A percentile compares a stretch with the other conserved stretches of the same genome.
phyloP scores from a whole-genome alignment of 2,113 vertebrate species.

The Falco punctatus region DNA sequence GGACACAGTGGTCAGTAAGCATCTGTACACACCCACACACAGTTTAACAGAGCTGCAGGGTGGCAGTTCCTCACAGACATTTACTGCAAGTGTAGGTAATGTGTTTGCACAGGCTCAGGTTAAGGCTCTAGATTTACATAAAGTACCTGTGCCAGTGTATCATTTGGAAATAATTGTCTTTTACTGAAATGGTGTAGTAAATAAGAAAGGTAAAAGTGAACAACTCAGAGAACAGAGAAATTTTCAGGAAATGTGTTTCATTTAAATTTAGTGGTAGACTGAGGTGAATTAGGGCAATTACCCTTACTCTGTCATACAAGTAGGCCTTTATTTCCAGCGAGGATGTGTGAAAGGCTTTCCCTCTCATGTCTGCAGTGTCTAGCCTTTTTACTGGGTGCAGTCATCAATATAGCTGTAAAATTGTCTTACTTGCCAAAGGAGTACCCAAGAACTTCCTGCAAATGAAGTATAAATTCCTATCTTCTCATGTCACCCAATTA shows the following conservation, averaged over 20 bases:
- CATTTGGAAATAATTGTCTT: not conserved
- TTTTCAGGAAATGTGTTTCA: not conserved
- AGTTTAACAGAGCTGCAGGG: not conserved
- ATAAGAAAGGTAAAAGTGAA: not conserved
- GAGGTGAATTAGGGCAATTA: not conserved
- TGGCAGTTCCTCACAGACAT: not conserved
- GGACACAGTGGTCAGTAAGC: not conserved
- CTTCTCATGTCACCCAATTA: not conserved
- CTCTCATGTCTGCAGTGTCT: not conserved
- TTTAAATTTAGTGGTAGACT: not conserved
- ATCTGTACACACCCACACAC: not conserved
- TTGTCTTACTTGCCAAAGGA: not conserved
- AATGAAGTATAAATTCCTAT: not conserved
- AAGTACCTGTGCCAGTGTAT: not conserved
- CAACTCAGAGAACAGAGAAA: not conserved
- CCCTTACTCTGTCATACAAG: not conserved
- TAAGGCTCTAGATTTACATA: not conserved
- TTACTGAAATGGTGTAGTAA: not conserved
- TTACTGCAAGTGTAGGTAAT: accelerated
- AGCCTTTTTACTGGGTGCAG: not conserved
- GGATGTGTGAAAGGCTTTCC: not conserved
- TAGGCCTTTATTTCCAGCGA: not conserved
- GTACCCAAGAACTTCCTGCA: not conserved
- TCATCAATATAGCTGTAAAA: not conserved
- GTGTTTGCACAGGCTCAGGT: not conserved